phyloP scores from a whole-genome alignment of 2,888 invertebrate species.

The Eumacrocentrus americanus region DNA sequence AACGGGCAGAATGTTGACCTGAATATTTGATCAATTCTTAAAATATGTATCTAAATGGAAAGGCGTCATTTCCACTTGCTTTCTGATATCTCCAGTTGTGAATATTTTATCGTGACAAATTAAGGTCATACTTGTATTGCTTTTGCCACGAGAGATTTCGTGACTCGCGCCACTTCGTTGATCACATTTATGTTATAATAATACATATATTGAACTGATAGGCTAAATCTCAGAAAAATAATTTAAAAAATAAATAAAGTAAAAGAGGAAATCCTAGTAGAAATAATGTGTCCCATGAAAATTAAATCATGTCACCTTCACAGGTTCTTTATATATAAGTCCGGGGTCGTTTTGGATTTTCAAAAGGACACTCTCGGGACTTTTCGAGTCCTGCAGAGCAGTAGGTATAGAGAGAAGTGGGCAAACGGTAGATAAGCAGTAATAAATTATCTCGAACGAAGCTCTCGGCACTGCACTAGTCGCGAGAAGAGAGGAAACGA shows the following conservation, averaged over 20 bases:
- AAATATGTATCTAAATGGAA: too few relatives aligned
- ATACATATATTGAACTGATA: not conserved
- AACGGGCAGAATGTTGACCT: too few relatives aligned
- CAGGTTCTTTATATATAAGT: not conserved
- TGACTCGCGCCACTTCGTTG: slow-evolving; percentile 35
- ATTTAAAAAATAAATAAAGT: not conserved
- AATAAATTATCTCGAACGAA: slow-evolving; percentile 21
- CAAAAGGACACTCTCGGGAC: slow-evolving; percentile 13
- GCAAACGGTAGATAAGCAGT: slow-evolving; percentile 22
- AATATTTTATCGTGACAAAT: slow-evolving; percentile 29
- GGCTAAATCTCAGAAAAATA: not conserved
- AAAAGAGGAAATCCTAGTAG: too few relatives aligned
- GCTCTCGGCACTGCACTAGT: not conserved
- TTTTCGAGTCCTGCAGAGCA: not conserved
- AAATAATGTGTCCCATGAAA: not conserved
- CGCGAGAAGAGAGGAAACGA: not conserved
- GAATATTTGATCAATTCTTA: too few relatives aligned
- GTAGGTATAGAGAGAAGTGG: not conserved
- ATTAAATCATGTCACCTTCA: not conserved
- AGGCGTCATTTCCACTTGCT: not conserved
- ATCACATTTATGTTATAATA: not conserved
- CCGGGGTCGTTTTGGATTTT: not conserved
- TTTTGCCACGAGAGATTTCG: slow-evolving; percentile 36
- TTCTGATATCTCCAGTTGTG: not conserved
- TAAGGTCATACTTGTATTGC: slow-evolving; percentile 20